Conservation (phyloP, 2,888 invertebrate genomes). For the Drosophila eohydei region DNA sequence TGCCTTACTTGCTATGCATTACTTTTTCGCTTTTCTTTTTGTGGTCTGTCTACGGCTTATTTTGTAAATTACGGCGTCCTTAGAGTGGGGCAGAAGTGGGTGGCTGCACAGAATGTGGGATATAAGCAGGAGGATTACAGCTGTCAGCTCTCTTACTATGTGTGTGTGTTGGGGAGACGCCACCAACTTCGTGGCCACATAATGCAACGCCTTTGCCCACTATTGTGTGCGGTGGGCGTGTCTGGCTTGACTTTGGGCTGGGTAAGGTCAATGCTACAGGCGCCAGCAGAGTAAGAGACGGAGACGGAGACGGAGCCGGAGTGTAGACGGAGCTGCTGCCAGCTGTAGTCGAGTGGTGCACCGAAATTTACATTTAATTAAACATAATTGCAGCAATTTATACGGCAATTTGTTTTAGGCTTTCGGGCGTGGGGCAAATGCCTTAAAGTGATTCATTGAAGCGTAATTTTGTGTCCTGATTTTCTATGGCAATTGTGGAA, state of each 20-base stretch:
- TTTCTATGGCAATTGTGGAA: slow-evolving; percentile 7
- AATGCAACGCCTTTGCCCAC: slow-evolving; percentile 22
- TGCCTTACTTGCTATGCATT: slow-evolving; percentile 14
- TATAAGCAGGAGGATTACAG: slow-evolving; percentile 53
- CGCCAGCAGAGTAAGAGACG: neutral
- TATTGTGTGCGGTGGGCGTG: slow-evolving; percentile 33
- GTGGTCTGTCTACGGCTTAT: slow-evolving; percentile 69
- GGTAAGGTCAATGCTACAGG: slow-evolving; percentile 52
- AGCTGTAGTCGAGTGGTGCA: slow-evolving; percentile 27
- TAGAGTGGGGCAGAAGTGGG: slow-evolving; percentile 5
- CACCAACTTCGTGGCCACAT: slow-evolving; percentile 12
- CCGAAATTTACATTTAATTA: slow-evolving; percentile 75
- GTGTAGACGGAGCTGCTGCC: neutral
- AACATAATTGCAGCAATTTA: slow-evolving; percentile 71
- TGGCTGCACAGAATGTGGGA: slow-evolving; percentile 18
- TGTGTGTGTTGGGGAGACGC: slow-evolving; percentile 1
- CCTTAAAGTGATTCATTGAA: slow-evolving; percentile 51
- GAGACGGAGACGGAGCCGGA: neutral
- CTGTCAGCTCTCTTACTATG: slow-evolving; percentile 33
- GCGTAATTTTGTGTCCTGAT: slow-evolving; percentile 30
- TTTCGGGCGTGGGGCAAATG: slow-evolving; percentile 14
- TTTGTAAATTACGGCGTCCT: slow-evolving; percentile 67
- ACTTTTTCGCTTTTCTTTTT: slow-evolving; percentile 31
- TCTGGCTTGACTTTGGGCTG: slow-evolving; percentile 49
- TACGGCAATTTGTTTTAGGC: slow-evolving; percentile 42